These are phyloP conservation scores for Chiloscyllium punctatum DNA, from an alignment of 2,797 vertebrate species.

Conservation along the genomic window DNA sequence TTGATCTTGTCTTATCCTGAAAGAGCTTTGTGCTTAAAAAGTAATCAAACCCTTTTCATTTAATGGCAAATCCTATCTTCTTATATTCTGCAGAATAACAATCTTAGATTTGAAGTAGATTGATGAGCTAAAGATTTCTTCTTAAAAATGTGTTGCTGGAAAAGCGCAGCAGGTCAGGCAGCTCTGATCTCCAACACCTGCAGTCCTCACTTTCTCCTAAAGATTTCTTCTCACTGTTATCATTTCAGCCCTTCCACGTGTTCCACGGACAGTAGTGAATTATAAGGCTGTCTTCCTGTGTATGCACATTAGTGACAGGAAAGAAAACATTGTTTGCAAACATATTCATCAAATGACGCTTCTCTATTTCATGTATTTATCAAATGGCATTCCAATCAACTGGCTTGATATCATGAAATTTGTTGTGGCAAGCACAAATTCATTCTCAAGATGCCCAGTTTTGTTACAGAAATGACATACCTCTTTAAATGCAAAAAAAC, in stretches of 20 bases:
- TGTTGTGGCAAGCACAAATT: neutral
- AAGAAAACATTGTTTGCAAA: neutral
- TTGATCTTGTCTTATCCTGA: neutral
- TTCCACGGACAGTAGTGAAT: neutral
- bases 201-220: too few relatives aligned
- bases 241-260: neutral
- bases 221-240: neutral
- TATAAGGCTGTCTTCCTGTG: neutral
- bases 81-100: neutral
- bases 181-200: too few relatives aligned
- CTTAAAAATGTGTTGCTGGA: too few relatives aligned
- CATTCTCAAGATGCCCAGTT: neutral
- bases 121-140: neutral
- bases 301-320: neutral
- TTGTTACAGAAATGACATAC: neutral
- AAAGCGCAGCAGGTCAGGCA: too few relatives aligned
- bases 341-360: neutral
- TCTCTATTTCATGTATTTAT: neutral
- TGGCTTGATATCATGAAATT: neutral
- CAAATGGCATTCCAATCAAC: neutral
- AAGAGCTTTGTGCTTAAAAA: constrained; percentile 9
- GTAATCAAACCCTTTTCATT: neutral
- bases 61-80: neutral
- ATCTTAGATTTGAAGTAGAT: neutral
- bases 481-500: neutral